Percentiles rank a stretch among this genome's conserved stretches.
These are phyloP conservation scores for Globicephala melas DNA, from an alignment of 2,113 vertebrate genomes.

Conservation along the genomic window DNA sequence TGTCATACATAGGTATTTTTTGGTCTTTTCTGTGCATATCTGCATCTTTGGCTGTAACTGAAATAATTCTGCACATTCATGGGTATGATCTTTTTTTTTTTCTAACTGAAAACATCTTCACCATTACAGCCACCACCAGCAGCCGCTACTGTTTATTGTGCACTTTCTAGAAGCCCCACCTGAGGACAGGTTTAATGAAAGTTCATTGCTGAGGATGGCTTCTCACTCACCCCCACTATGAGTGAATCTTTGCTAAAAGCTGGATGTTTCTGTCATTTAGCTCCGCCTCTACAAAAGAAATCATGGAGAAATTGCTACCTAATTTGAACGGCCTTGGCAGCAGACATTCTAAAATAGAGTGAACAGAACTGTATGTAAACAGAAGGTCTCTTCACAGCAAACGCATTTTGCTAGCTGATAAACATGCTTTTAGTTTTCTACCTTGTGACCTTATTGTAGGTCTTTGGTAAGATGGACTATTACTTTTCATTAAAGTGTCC, in stretches of 20 bases:
- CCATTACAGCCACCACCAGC: not conserved
- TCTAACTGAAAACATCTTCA: not conserved
- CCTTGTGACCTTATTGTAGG: not conserved
- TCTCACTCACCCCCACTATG: not conserved
- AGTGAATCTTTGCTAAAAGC: not conserved
- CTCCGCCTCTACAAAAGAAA: not conserved
- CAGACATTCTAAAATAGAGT: not conserved
- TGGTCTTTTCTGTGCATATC: not conserved
- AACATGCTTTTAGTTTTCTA: not conserved
- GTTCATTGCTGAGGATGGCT: not conserved
- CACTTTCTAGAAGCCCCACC: not conserved
- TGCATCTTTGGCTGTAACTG: not conserved
- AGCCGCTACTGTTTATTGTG: rapidly evolving
- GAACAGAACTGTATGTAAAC: not conserved
- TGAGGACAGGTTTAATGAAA: not conserved
- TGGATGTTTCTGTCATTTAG: not conserved
- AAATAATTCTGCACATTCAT: not conserved
- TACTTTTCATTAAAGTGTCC: not conserved
- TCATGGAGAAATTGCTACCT: not conserved
- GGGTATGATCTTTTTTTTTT: not conserved
- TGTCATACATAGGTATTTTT: not conserved
- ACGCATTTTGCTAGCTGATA: not conserved
- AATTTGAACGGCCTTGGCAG: not conserved
- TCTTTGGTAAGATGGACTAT: not conserved
- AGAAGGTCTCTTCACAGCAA: not conserved